These are phyloP conservation scores for Mycalesis mineus DNA, from an alignment of 2,888 invertebrate genomes.

Conservation along the genomic window DNA sequence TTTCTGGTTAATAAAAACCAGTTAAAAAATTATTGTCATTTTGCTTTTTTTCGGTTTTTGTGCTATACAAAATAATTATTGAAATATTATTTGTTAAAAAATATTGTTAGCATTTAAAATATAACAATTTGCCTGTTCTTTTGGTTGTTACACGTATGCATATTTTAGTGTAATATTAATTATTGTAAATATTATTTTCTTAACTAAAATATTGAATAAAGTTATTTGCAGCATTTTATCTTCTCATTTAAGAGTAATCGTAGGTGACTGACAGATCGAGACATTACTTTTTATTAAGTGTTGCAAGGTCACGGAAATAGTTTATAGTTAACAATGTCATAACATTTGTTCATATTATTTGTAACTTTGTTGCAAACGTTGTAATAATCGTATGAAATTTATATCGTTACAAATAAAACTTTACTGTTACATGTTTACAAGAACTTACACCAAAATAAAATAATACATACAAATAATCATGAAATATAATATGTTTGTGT, in stretches of 20 bases:
- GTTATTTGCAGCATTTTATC: constrained; percentile 12
- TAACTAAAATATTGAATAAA: neutral
- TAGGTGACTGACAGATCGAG: constrained; percentile 7
- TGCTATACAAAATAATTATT: too few relatives aligned
- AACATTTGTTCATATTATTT: neutral
- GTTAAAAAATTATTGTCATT: too few relatives aligned
- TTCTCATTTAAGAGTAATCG: neutral
- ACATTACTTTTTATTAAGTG: constrained; percentile 33
- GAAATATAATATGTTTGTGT: too few relatives aligned
- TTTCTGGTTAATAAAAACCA: too few relatives aligned
- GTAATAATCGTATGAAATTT: neutral
- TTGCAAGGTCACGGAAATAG: constrained; percentile 40
- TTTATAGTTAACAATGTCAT: neutral
- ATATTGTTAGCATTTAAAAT: too few relatives aligned
- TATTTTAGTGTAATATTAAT: too few relatives aligned
- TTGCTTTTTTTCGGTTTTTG: too few relatives aligned
- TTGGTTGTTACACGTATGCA: too few relatives aligned
- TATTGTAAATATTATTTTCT: too few relatives aligned
- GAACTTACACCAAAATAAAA: neutral
- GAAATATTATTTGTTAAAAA: too few relatives aligned
- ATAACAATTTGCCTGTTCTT: too few relatives aligned
- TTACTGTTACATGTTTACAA: neutral
- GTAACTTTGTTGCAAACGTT: neutral
- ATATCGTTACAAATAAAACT: neutral
- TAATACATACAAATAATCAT: too few relatives aligned